phyloP scores from a whole-genome alignment of 2,797 vertebrate genomes.

The Acanthurus leucopareius region DNA sequence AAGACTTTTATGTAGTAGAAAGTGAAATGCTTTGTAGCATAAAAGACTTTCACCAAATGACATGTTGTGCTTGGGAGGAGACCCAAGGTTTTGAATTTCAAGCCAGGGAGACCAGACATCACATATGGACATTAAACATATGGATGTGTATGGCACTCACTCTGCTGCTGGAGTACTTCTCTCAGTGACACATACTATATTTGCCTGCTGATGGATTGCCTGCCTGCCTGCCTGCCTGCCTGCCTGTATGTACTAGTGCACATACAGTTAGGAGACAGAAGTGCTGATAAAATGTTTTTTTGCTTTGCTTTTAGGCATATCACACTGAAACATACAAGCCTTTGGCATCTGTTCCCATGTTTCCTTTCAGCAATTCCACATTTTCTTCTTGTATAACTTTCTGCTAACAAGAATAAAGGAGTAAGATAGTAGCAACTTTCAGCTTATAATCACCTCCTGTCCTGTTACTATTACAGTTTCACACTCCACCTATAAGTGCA shows the following conservation, averaged over 20 bases:
- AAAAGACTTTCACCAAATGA: constrained; percentile 41
- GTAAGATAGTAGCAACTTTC: neutral
- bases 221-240: constrained; percentile 40
- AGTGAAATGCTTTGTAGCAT: constrained; percentile 5
- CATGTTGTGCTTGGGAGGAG: constrained; percentile 39
- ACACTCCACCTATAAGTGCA: constrained; percentile 22
- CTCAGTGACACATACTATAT: constrained; percentile 69
- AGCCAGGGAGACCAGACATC: constrained; percentile 52
- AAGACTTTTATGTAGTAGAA: neutral
- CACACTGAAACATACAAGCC: constrained; percentile 36
- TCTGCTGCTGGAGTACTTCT: constrained; percentile 63
- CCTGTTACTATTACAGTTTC: neutral
- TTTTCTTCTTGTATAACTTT: neutral
- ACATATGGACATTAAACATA: constrained; percentile 62
- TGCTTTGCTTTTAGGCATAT: constrained; percentile 62
- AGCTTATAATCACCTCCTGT: neutral
- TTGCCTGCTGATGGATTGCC: constrained; percentile 78
- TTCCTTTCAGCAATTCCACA: constrained; percentile 37
- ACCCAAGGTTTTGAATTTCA: constrained; percentile 45
- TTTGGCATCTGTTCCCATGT: constrained; percentile 46
- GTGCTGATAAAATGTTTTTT: constrained; percentile 78
- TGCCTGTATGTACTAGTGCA: constrained; percentile 59
- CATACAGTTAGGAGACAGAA: constrained; percentile 71
- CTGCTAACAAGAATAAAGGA: neutral
- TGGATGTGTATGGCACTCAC: constrained; percentile 58